These are phyloP conservation scores for Pagrus major DNA, from an alignment of 2,113 vertebrate genomes.

Conservation along the genomic window DNA sequence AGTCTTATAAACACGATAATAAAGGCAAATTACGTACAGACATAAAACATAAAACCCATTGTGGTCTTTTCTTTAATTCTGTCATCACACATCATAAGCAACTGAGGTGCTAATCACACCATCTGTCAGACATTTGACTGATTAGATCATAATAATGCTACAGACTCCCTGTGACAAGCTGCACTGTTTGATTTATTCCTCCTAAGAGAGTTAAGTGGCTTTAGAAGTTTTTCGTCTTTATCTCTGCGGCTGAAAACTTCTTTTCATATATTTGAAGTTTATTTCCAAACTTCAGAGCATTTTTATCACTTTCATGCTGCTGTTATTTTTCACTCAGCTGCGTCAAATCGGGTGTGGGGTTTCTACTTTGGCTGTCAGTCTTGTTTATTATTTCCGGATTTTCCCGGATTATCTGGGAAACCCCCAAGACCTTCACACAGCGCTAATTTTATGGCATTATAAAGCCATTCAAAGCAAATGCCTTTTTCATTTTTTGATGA, in stretches of 20 bases:
- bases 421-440: slow-evolving; percentile 49
- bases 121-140: background rate
- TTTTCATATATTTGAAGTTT: slow-evolving; percentile 43
- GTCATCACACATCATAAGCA: slow-evolving; percentile 3
- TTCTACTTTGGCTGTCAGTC: slow-evolving; percentile 50
- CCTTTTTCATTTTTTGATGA: slow-evolving; percentile 6
- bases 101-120: background rate
- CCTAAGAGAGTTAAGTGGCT: slow-evolving; percentile 26
- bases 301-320: slow-evolving; percentile 51
- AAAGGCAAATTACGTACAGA: background rate
- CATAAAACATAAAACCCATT: background rate
- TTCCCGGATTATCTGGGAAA: slow-evolving; percentile 66
- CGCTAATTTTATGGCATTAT: slow-evolving; percentile 24
- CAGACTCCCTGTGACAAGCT: slow-evolving; percentile 8
- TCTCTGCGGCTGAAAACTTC: slow-evolving; percentile 25
- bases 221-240: slow-evolving; percentile 57
- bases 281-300: slow-evolving; percentile 43
- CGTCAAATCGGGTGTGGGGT: slow-evolving; percentile 40
- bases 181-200: slow-evolving; percentile 25
- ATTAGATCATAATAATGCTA: background rate
- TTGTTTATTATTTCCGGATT: slow-evolving; percentile 67
- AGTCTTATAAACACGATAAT: background rate
- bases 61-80: background rate
- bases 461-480: slow-evolving; percentile 38
- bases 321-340: slow-evolving; percentile 43